Evolutionary conservation across 2,888 invertebrate genomes (phyloP).

Genomic region (Yponomeuta plumbellus): DNA sequence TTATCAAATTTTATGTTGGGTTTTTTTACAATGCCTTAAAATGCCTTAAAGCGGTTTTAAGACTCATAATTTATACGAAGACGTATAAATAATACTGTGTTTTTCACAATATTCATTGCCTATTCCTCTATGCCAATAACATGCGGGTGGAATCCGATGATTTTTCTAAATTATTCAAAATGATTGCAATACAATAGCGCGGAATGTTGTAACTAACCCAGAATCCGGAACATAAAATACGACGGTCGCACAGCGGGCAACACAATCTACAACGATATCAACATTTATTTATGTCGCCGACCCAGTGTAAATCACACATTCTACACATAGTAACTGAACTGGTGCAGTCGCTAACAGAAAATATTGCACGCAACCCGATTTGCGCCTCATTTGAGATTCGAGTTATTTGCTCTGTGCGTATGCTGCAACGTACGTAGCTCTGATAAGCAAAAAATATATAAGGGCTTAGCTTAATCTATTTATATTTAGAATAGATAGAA

Average conservation of each 20-base stretch:
- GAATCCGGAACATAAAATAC: background rate
- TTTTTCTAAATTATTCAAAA: background rate
- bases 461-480: too few relatives aligned
- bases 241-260: background rate
- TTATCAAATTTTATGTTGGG: too few relatives aligned
- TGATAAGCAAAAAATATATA: too few relatives aligned
- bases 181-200: background rate
- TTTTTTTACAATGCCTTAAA: too few relatives aligned
- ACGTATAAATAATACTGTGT: too few relatives aligned
- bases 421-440: too few relatives aligned
- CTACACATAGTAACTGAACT: background rate
- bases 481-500: too few relatives aligned
- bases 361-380: background rate
- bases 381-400: background rate
- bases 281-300: background rate
- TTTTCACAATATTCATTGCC: too few relatives aligned
- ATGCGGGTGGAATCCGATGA: background rate
- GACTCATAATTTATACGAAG: too few relatives aligned
- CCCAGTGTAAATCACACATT: slow-evolving; percentile 1
- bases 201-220: background rate
- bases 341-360: background rate
- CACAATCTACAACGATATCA: background rate
- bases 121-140: too few relatives aligned
- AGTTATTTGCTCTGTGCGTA: too few relatives aligned
- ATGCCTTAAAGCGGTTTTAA: too few relatives aligned